Percentiles rank a stretch among this genome's conserved stretches.
Conservation (phyloP, 64 coral and sea anemone genomes). For the Cladopsammia gracilis region DNA sequence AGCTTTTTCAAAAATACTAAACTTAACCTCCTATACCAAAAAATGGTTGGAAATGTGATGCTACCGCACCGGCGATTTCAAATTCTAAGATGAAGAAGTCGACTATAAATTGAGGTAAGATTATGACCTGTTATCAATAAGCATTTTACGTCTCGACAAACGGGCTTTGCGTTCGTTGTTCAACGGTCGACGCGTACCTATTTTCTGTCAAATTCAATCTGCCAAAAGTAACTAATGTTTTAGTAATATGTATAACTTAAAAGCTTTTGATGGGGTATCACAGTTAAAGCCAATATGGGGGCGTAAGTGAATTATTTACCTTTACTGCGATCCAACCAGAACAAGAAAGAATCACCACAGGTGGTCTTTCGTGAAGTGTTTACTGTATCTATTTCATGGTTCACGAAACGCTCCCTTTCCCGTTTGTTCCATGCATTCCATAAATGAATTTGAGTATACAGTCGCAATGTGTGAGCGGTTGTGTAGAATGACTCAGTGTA, state of each 20-base stretch:
- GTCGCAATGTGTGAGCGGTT: too few relatives aligned
- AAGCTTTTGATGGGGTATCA: not conserved
- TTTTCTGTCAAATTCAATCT: not conserved
- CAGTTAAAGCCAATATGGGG: not conserved
- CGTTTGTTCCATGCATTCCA: not conserved
- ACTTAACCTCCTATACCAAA: not conserved
- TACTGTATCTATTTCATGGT: slow-evolving; percentile 4
- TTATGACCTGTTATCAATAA: not conserved
- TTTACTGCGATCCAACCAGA: not conserved
- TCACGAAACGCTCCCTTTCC: too few relatives aligned
- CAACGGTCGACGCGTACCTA: too few relatives aligned
- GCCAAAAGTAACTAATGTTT: not conserved
- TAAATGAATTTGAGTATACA: not conserved
- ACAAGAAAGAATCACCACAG: not conserved
- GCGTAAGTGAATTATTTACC: not conserved
- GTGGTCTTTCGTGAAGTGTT: slow-evolving; percentile 13
- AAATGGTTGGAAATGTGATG: not conserved
- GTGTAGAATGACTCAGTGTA: too few relatives aligned
- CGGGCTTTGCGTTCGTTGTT: too few relatives aligned
- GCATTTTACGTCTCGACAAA: too few relatives aligned
- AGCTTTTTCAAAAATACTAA: not conserved
- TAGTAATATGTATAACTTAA: not conserved
- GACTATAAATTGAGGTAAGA: slow-evolving; percentile 9
- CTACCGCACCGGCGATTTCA: too few relatives aligned
- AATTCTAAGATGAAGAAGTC: not conserved